phyloP scores from a whole-genome alignment of 1,140 invertebrate genomes.

The Portunus trituberculatus region DNA sequence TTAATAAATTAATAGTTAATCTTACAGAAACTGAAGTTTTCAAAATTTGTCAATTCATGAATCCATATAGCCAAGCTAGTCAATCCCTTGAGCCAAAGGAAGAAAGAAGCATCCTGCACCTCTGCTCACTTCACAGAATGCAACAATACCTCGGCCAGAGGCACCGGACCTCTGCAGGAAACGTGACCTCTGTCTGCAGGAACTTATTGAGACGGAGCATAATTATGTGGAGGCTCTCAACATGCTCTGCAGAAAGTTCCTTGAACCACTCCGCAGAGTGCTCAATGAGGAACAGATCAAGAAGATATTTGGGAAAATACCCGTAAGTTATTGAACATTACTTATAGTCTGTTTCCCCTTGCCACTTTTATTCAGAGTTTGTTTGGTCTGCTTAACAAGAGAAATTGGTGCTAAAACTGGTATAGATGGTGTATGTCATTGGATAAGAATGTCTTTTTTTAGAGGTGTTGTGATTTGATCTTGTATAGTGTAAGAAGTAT shows the following conservation, averaged over 20 bases:
- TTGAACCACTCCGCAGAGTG: slow-evolving; percentile 87
- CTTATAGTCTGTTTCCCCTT: no score
- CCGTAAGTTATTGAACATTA: slow-evolving; percentile 83
- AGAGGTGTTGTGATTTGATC: no score
- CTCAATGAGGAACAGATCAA: slow-evolving; percentile 88
- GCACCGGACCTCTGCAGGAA: slow-evolving; percentile 85
- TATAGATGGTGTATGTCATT: no score
- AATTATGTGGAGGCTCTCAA: slow-evolving; percentile 97
- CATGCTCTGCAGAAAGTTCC: slow-evolving; percentile 92
- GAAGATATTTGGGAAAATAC: slow-evolving; percentile 93
- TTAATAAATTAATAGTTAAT: no score
- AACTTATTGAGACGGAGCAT: slow-evolving; percentile 97
- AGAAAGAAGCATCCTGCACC: not conserved
- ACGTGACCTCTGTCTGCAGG: slow-evolving; percentile 96
- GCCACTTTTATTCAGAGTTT: no score
- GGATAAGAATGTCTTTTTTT: no score
- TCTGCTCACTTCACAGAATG: slow-evolving; percentile 35
- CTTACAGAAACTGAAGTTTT: no score
- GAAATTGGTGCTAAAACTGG: no score
- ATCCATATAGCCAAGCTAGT: no score
- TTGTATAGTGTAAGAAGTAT: no score
- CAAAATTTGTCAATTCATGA: no score
- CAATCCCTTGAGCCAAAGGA: not conserved
- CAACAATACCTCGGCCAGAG: slow-evolving; percentile 76
- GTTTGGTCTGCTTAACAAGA: no score